These are phyloP conservation scores for Diorhabda elongata DNA, from an alignment of 1,140 invertebrate genomes.

Conservation along the genomic window DNA sequence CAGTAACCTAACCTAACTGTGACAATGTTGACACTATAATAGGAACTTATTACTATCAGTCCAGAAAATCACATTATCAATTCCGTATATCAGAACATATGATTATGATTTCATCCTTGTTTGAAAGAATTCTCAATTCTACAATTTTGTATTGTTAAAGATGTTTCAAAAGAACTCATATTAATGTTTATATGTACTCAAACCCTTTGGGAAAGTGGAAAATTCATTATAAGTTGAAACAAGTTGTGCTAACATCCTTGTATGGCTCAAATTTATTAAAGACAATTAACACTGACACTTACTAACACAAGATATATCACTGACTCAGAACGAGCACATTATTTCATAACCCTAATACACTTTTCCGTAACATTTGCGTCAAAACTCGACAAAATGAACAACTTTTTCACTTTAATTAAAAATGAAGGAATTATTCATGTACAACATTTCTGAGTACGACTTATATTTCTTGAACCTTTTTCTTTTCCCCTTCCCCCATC, in stretches of 20 bases:
- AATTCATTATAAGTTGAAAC: constrained; percentile 30
- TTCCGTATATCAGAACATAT: no score
- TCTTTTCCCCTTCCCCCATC: background rate
- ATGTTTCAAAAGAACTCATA: no score
- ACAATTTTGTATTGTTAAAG: no score
- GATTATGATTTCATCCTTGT: no score
- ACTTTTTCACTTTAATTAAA: constrained; percentile 27
- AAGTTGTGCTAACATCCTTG: constrained; percentile 24
- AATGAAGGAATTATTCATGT: constrained; percentile 8
- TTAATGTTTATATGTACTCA: background rate
- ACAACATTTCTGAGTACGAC: no score
- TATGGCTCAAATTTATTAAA: constrained; percentile 32
- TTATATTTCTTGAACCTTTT: background rate
- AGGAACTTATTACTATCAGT: no score
- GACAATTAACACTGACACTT: constrained; percentile 33
- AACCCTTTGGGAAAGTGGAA: constrained; percentile 4
- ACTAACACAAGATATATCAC: constrained; percentile 28
- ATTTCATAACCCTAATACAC: constrained; percentile 32
- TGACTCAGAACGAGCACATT: constrained; percentile 27
- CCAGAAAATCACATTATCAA: no score
- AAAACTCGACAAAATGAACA: constrained; percentile 22
- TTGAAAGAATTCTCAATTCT: no score
- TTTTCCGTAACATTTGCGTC: constrained; percentile 14
- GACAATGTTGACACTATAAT: no score
- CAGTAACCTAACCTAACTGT: no score